These are phyloP conservation scores for Stegostoma tigrinum DNA, from an alignment of 2,113 vertebrate genomes.

Conservation along the genomic window DNA sequence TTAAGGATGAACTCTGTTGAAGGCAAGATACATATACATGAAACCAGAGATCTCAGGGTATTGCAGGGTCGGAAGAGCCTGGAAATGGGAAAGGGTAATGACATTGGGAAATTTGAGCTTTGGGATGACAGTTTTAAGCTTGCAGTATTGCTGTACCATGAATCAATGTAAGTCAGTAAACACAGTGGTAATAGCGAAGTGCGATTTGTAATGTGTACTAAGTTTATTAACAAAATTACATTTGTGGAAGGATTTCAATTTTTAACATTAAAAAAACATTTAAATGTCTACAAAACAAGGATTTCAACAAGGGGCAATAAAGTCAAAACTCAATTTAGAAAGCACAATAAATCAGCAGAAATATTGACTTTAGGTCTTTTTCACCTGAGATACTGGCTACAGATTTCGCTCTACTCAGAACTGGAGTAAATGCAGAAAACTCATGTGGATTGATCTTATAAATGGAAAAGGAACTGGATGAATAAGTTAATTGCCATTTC, in stretches of 20 bases:
- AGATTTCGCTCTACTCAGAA: not conserved
- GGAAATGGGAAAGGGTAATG: not conserved
- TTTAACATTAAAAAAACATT: not conserved
- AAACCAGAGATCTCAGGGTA: not conserved
- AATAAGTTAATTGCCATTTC: not conserved
- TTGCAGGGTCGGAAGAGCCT: not conserved
- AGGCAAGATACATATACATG: no score
- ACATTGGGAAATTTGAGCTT: not conserved
- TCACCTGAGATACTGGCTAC: no score
- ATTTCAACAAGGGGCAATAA: not conserved
- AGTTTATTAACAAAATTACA: not conserved
- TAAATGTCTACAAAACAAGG: not conserved
- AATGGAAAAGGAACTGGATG: not conserved
- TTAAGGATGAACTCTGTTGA: not conserved
- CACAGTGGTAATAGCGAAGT: not conserved
- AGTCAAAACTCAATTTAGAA: not conserved
- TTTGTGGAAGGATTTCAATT: not conserved
- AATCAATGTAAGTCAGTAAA: not conserved
- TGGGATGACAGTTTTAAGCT: not conserved
- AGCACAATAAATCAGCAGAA: not conserved
- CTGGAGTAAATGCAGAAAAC: not conserved
- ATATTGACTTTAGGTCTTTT: not conserved
- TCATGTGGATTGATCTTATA: not conserved
- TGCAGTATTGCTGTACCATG: not conserved
- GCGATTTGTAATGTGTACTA: no score